A percentile compares a stretch with the other conserved stretches of the same genome.
phyloP scores from a whole-genome alignment of 2,113 vertebrate species.

The Turdus rufiventris region DNA sequence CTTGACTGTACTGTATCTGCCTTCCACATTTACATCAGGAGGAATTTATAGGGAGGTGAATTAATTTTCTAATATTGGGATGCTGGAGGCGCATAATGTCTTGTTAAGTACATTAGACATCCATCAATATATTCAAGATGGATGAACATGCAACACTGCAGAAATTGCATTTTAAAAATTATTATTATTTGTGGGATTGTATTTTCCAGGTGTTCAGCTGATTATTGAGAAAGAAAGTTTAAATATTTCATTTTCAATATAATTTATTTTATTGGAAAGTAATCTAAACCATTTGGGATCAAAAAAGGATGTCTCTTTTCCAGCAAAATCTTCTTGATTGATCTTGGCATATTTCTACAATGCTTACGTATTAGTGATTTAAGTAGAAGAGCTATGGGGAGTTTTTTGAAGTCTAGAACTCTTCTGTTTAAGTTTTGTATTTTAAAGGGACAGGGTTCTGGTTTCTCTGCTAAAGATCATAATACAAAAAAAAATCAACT shows the following conservation, averaged over 20 bases:
- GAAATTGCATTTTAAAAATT: background rate
- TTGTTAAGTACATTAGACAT: background rate
- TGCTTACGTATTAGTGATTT: background rate
- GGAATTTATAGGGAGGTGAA: background rate
- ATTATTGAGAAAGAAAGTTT: background rate
- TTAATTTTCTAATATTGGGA: background rate
- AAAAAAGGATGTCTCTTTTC: background rate
- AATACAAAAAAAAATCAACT: background rate
- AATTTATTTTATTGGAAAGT: background rate
- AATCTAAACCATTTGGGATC: background rate
- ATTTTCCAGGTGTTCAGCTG: background rate
- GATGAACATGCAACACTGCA: background rate
- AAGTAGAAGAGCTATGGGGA: background rate
- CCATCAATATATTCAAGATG: background rate
- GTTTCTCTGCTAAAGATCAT: background rate
- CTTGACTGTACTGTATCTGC: background rate
- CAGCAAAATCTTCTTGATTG: background rate
- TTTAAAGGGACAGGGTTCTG: background rate
- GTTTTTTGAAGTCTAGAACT: background rate
- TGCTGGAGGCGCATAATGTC: background rate
- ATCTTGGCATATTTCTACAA: background rate
- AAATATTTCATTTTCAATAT: background rate
- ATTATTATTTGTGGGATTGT: background rate
- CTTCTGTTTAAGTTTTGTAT: accelerated
- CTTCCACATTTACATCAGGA: background rate